Base-by-base conservation (phyloP, 1,140 invertebrate genomes). In the Bombus vancouverensis region DNA sequence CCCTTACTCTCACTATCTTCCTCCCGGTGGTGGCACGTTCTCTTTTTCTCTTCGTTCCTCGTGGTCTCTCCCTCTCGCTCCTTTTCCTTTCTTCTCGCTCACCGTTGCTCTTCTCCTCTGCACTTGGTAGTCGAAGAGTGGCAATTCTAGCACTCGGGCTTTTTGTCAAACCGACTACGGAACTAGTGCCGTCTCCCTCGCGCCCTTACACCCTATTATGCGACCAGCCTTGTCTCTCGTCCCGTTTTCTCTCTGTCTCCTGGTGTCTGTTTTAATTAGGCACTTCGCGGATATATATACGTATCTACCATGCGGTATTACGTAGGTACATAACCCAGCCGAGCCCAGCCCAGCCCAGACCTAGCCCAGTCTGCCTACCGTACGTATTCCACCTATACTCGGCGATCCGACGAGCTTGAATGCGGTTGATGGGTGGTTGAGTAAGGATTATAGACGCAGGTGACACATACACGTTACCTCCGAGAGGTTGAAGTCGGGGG, bases 241-340 rank as follows among this genome's bases (percentile, higher is more conserved):
- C 83, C 85, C 83, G 85, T 86, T 92, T 88, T 86, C 91, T 86
- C 88, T 92, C 90, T 91, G 90, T 94, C 92, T 94, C 92, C 90
- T 92, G 91, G 93, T 93, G 93, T 94, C 93, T 94, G 94, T 94
- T 95, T 95, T 95, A 95, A 95, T 95, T 95, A 95, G 95, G 93
- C 94, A 95, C 94, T 95, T 94, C 81, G 93, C 90, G 92, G 89
- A 93, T 92, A 92, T 89, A 91, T 83, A 83, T 87, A 88, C 81
- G 72, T 88, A 70, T 83, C 80, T 83, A 87, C 83, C 83, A 65
- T 78, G 81, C 89, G 81, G 80, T 85, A 79, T 86, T 88, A 88
- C 87, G 85, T 89, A 89, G 87, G 68, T 89, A 89, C 87, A 81
- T 89, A 89, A 89, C 78, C 88, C 34, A 66, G 44, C 81, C 62